Base-by-base conservation (phyloP, 2,113 vertebrate species). In the Alligator mississippiensis region DNA sequence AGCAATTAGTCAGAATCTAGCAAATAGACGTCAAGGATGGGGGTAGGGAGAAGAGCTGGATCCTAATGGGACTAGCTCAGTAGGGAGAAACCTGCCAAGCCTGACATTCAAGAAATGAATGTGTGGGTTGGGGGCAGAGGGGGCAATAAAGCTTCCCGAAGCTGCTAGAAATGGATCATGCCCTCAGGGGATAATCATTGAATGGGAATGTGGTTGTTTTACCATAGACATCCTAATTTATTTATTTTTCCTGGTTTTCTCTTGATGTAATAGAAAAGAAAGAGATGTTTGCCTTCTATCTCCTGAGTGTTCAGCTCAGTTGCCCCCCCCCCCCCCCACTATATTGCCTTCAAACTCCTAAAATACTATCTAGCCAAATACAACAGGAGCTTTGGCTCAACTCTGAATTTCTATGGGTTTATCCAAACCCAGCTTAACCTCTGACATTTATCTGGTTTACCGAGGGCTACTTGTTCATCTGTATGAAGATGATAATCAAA, bases 391-490 rank as follows among this genome's bases (percentile, higher is more conserved):
- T 92, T 95, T 89, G 91, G 61, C 68, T 38, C 6, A 72, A 34
- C 11, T 72, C 88, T 83, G 60, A 84, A 14, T 63, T 87, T 80
- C 63, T 82, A 88, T 93, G 86, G 30, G 68, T 94, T 93, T 85
- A 81, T 93, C 84, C 80, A 76, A 85, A 64, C n/a, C n/a, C 27
- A 38, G 47, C 59, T 58, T 91, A 66, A 82, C 38, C 76, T 79
- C 72, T 90, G 91, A 63, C 88, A 5, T 93, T 91, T 91, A 92
- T 94, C 90, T 90, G 93, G 88, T 96, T 93, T 84, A 77, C 82
- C 89, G 87, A 59, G 62, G 59, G 24, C 84, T 95, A n/a, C 55
- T 2, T 66, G 77, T 47, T 89, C 55, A 57, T 93, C 88, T 85
- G 8, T 27, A 47, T 55, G 82, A 61, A 87, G 91, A 92, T 68